Evolutionary conservation across 2,888 invertebrate species (phyloP).

Genomic region (Noctua janthina): DNA sequence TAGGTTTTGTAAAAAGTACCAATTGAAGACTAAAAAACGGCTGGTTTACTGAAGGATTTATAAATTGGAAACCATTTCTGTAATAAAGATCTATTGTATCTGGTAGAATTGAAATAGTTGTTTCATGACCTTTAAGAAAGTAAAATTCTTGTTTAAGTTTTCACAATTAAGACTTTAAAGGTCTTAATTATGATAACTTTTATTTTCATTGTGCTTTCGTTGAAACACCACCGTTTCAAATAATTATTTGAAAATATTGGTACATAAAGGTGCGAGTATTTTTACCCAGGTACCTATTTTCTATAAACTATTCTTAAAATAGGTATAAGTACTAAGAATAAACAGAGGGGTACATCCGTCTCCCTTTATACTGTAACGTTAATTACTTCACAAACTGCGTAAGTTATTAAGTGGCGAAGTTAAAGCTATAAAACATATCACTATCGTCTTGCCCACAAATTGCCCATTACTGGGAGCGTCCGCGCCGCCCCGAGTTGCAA

Average conservation of each 20-base stretch:
- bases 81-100: neutral
- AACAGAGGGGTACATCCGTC: neutral
- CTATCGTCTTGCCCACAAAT: constrained; percentile 32
- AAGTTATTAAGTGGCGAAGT: constrained; percentile 59
- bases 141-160: neutral
- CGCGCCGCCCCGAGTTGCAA: neutral
- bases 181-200: neutral
- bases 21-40: neutral
- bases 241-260: neutral
- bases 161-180: neutral
- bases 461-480: constrained; percentile 31
- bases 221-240: neutral
- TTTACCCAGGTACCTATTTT: neutral
- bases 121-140: constrained; percentile 3
- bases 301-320: neutral
- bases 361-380: constrained; percentile 25
- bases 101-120: neutral
- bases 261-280: neutral
- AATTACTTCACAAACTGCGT: constrained; percentile 58
- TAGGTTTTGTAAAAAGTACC: neutral
- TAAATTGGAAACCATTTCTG: constrained; percentile 13
- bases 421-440: constrained; percentile 49
- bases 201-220: neutral
- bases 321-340: neutral
- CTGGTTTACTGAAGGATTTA: neutral